Base-by-base conservation (phyloP, 23 tunicate genomes). In the Trididemnum nubilum region DNA sequence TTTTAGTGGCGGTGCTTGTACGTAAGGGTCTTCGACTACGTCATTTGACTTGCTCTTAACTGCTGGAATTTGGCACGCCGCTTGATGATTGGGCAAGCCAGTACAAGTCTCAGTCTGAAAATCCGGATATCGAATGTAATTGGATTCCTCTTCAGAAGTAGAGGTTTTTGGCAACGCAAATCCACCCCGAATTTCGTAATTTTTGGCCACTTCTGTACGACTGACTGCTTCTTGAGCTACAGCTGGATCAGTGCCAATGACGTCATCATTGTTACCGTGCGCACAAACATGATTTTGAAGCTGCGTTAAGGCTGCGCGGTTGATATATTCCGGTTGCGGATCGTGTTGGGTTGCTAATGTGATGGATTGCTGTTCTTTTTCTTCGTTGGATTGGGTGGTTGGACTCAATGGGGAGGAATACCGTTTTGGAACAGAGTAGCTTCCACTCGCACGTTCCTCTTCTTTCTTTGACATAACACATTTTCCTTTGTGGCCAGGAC, bases 1-100 rank as follows among this genome's bases (percentile, higher is more conserved):
- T 52, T 82, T 82, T 23, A 82, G 34, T 2, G 86, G 86, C 28
- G 86, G 86, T 21, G 86, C 79, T 34, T 51, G 74, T 15, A 82
- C 79, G 49, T 82, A 82, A 26, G 71, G 61, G 35, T 71, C 86
- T 24, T 82, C 78, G 34, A 52, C 72, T 27, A 29, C 71, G 25
- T 73, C 78, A 37, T 22, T 39, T 9, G 78, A 73, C 18, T 73
- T 73, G 58, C 32, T 38, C 58, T 73, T 73, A 2, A n/a, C 28
- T 19, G 28, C 57, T 37, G 30, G 58, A 22, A 40, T 15, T 73
- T 73, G 78, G 38, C 26, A 30, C 5, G 37, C 18, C 22, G 38
- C 2, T 7, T 3, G 7, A 30, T 5, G 3, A 4, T 7, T 33
- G 15, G 37, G 7, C 7, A n/a, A 32, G 22, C 15, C 74, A 33